Conservation (phyloP, 2,113 vertebrate species). For the Gnathonemus echidnorhynchus region DNA sequence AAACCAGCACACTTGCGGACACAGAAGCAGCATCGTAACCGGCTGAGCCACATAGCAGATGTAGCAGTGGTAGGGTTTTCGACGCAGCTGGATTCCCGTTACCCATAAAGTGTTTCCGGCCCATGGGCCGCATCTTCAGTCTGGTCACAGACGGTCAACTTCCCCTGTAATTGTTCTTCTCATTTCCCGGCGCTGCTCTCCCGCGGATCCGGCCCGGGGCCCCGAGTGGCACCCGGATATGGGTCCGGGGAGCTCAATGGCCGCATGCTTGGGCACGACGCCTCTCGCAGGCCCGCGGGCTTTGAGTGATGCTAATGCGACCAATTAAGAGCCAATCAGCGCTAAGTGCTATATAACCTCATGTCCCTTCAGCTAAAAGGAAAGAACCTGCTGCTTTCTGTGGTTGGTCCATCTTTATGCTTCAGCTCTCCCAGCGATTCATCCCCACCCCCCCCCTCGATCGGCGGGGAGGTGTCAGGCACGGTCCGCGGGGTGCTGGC, state of each 20-base stretch:
- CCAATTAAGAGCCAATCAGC: not conserved
- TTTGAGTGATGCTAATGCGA: not conserved
- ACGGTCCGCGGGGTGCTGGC: not conserved
- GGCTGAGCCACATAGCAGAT: not conserved
- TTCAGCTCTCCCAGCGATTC: not conserved
- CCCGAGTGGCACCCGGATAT: not conserved
- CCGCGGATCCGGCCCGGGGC: not conserved
- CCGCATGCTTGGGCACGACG: not conserved
- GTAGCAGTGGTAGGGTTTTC: not conserved
- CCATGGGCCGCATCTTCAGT: not conserved
- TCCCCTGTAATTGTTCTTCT: not conserved
- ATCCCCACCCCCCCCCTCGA: not conserved
- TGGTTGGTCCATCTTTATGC: not conserved
- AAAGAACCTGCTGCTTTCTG: not conserved
- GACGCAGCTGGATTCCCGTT: not conserved
- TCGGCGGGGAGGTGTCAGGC: not conserved
- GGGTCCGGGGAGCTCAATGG: not conserved
- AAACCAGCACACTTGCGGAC: not conserved
- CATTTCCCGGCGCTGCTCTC: not conserved
- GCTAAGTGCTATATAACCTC: not conserved
- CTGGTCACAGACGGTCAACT: not conserved
- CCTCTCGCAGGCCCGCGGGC: not conserved
- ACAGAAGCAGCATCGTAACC: not conserved
- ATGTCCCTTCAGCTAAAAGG: not conserved
- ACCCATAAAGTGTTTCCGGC: not conserved